Conservation (phyloP, 1,140 invertebrate species). For the Macrobrachium rosenbergii region DNA sequence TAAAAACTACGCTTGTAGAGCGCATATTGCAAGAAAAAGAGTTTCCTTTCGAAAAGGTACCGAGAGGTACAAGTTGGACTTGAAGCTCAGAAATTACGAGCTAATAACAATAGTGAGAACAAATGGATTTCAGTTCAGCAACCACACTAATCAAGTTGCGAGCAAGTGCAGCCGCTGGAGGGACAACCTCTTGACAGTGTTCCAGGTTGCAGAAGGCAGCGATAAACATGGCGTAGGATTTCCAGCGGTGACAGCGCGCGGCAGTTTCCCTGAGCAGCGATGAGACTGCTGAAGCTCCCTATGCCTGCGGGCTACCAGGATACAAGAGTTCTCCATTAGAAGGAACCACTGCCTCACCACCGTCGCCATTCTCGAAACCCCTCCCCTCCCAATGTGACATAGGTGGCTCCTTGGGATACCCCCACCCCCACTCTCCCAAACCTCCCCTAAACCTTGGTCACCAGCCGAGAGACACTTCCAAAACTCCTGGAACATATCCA, state of each 20-base stretch:
- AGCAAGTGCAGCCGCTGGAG: neutral
- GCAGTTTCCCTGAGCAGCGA: constrained; percentile 52
- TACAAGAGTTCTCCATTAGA: constrained; percentile 62
- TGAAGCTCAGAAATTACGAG: too few species aligned
- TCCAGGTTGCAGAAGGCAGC: constrained; percentile 23
- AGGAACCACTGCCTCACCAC: neutral
- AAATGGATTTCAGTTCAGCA: neutral
- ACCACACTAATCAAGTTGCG: neutral
- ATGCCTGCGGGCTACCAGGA: constrained; percentile 29
- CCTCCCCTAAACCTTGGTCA: too few species aligned
- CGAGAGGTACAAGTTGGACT: too few species aligned
- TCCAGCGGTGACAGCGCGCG: constrained; percentile 51
- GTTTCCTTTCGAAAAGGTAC: too few species aligned
- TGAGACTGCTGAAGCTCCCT: constrained; percentile 11
- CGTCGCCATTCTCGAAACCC: too few species aligned
- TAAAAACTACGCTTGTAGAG: too few species aligned
- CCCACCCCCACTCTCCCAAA: too few species aligned
- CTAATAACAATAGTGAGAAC: too few species aligned
- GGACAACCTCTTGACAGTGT: constrained; percentile 7
- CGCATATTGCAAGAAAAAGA: too few species aligned
- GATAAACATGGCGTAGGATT: constrained; percentile 55
- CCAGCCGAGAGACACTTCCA: constrained; percentile 32
- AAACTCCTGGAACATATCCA: constrained; percentile 52
- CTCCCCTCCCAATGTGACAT: too few species aligned
- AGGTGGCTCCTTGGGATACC: too few species aligned